Conservation (phyloP, 2,797 vertebrate species). For the Sebastes taczanowskii region DNA sequence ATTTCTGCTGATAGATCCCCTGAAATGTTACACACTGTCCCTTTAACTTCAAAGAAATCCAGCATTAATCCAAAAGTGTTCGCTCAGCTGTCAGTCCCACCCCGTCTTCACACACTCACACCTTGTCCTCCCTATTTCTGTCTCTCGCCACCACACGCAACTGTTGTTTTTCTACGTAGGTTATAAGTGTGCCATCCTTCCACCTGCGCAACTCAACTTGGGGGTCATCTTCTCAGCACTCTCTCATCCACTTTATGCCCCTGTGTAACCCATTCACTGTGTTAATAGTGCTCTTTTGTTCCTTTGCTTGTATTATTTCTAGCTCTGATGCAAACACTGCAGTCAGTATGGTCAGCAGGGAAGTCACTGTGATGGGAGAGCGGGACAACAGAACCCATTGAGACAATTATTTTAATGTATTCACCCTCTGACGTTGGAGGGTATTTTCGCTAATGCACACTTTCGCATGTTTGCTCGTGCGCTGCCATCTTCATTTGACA, state of each 20-base stretch:
- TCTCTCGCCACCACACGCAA: conserved; percentile 1
- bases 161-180: conserved; percentile 25
- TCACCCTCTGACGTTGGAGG: conserved; percentile 41
- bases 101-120: conserved; percentile 18
- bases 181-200: conserved; percentile 8
- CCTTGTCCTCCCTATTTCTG: conserved; percentile 23
- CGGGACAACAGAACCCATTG: conserved; percentile 52
- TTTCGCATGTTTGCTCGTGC: conserved; percentile 39
- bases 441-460: conserved; percentile 47
- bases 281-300: conserved; percentile 32
- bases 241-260: not conserved
- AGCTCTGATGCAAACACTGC: conserved; percentile 41
- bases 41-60: conserved; percentile 2
- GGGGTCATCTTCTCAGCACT: conserved; percentile 23
- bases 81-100: conserved; percentile 27
- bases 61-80: conserved; percentile 1
- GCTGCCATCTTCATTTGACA: conserved; percentile 32
- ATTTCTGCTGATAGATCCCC: too few species aligned
- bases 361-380: conserved; percentile 12
- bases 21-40: too few species aligned
- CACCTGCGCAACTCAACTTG: conserved; percentile 5
- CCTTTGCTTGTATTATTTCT: conserved; percentile 20
- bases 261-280: conserved; percentile 28
- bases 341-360: conserved; percentile 21
- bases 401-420: conserved; percentile 64